Base-by-base conservation (phyloP, 2,888 invertebrate genomes). In the Diplazon laetatorius region DNA sequence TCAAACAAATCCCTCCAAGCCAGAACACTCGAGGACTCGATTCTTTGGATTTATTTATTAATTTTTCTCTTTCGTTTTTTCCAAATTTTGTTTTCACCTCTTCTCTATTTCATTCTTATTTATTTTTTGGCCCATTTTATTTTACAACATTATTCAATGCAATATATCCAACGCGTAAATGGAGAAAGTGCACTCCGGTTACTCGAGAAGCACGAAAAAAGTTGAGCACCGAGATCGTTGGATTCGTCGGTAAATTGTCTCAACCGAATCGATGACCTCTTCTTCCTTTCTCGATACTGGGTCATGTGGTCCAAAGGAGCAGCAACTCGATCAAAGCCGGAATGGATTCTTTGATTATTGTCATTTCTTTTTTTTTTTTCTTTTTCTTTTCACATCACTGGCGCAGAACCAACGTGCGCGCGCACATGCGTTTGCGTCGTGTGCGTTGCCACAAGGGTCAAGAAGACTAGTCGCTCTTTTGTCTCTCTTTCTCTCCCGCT, bases 221-320 rank as follows among this genome's bases (percentile, higher is more conserved):
- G n/a, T n/a, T n/a, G 35, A 57, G 62, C 59, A 57, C 50, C 37
- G 42, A n/a, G n/a, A 18, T 57, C 55, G 44, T 39, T 48, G 57
- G 22, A 63, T 69, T 65, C 48, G 35, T 20, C 55, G 55, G 50
- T 44, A 69, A 69, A 69, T 69, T 68, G 42, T 16, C 37, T 22
- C 20, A 78, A 72, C 35, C 73, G 50, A 50, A 78, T 73, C 63
- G 68, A 77, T n/a, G 68, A 48, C 68, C 46, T 35, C 39, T 30
- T 30, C 42, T 9, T 4, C 4, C 37, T 1, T 12, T 1, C 37
- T 55, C 25, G 42, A 50, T 76, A 50, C 60, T 62, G n/a, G n/a
- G n/a, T 55, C 69, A 69, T 69, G 73, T 69, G 69, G 77, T 57
- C 48, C 42, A 20, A 25, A 57, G n/a, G n/a, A n/a, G n/a, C 57